A percentile compares a stretch with the other conserved stretches of the same genome.
These are phyloP conservation scores for Corydoras maculifer DNA, from an alignment of 2,113 vertebrate species.

Conservation along the genomic window DNA sequence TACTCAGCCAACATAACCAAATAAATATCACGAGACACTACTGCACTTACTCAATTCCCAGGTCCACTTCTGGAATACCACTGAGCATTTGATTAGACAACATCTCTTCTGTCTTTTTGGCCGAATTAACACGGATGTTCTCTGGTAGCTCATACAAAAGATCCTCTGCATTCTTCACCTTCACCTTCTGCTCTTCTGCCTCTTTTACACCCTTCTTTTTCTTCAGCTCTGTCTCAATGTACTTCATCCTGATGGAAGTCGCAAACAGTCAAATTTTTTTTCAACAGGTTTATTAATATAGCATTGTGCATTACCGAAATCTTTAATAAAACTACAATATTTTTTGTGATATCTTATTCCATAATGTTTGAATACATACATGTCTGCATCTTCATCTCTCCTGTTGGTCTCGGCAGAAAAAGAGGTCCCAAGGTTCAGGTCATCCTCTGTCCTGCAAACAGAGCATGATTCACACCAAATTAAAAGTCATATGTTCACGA, in stretches of 20 bases:
- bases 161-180: constrained; percentile 89
- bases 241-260: constrained; percentile 86
- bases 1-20: too few relatives aligned
- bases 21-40: background rate
- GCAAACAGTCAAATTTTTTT: background rate
- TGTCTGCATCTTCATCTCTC: constrained; percentile 95
- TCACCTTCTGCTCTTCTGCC: constrained; percentile 84
- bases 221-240: constrained; percentile 97
- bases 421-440: constrained; percentile 90
- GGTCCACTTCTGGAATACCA: constrained; percentile 93
- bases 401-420: constrained; percentile 98
- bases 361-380: constrained; percentile 65
- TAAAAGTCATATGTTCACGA: background rate
- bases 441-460: constrained; percentile 79
- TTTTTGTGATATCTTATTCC: too few relatives aligned
- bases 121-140: constrained; percentile 88
- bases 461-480: background rate
- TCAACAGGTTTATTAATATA: too few relatives aligned
- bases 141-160: constrained; percentile 90
- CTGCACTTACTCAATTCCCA: constrained; percentile 86
- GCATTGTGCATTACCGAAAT: too few relatives aligned
- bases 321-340: too few relatives aligned
- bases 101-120: constrained; percentile 98
- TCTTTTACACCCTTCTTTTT: constrained; percentile 92
- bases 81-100: constrained; percentile 98